These are phyloP conservation scores for Thaumatotibia leucotreta DNA, from an alignment of 1,140 invertebrate genomes.

Conservation along the genomic window DNA sequence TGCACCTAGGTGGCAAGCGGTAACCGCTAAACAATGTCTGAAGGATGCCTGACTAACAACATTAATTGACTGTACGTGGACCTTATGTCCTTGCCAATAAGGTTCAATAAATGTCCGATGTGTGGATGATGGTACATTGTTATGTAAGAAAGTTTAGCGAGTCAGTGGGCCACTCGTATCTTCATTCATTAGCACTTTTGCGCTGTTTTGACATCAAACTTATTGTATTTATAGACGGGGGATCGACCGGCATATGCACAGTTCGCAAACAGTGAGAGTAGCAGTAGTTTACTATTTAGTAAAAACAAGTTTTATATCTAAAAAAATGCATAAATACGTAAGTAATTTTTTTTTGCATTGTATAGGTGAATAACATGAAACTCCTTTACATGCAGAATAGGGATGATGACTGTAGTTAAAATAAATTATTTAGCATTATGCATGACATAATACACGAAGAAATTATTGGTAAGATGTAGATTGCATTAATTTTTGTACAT, in stretches of 20 bases:
- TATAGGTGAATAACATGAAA: not conserved
- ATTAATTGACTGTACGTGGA: no score
- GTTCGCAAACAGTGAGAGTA: conserved; percentile 40
- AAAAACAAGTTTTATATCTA: conserved; percentile 23
- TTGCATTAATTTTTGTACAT: no score
- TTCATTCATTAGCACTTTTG: conserved; percentile 64
- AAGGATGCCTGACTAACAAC: no score
- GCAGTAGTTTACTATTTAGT: conserved; percentile 28
- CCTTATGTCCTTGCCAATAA: no score
- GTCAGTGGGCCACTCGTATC: conserved; percentile 37
- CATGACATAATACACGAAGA: no score
- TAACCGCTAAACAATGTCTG: not conserved
- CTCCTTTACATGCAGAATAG: not conserved
- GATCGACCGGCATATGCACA: conserved; percentile 31
- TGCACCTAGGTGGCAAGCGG: not conserved
- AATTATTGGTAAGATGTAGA: no score
- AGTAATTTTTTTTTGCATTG: conserved; percentile 29
- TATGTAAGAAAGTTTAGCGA: conserved; percentile 25
- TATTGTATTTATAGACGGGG: conserved; percentile 51
- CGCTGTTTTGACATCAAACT: conserved; percentile 54
- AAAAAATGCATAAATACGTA: conserved; percentile 65
- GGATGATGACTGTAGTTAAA: no score
- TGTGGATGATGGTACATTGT: no score
- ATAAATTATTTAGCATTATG: no score
- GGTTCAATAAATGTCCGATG: no score